A percentile compares a stretch with the other conserved stretches of the same genome.
Conservation (phyloP, 2,113 vertebrate genomes). For the Myrmecophaga tridactyla region DNA sequence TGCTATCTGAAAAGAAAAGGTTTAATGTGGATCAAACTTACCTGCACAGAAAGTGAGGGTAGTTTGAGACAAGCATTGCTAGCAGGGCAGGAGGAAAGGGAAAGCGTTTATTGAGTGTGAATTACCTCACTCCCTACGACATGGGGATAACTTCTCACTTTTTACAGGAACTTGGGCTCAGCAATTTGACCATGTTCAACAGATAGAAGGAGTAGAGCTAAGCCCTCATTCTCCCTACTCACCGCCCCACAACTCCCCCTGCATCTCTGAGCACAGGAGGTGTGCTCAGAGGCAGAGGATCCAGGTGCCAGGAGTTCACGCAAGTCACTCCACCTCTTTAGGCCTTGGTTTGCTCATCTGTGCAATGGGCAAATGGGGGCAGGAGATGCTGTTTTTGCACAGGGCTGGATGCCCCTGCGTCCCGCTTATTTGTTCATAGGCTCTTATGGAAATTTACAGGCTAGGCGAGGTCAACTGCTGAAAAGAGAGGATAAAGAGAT, state of each 20-base stretch:
- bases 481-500: neutral
- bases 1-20: neutral
- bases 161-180: neutral
- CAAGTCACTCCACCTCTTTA: neutral
- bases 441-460: neutral
- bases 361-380: too few relatives aligned
- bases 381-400: fast-evolving
- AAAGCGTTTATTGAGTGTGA: neutral
- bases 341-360: neutral
- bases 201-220: neutral
- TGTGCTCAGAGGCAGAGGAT: neutral
- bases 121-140: neutral
- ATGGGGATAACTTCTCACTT: neutral
- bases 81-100: neutral
- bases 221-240: neutral
- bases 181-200: conserved; percentile 2
- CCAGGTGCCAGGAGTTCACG: neutral
- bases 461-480: neutral
- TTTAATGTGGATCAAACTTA: neutral
- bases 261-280: neutral
- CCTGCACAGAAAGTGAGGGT: neutral
- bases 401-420: too few relatives aligned
- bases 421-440: neutral
- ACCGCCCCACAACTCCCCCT: too few relatives aligned
- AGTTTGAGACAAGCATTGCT: neutral